Percentiles rank a stretch among this genome's conserved stretches.
These are phyloP conservation scores for Baccha elongata DNA, from an alignment of 2,888 invertebrate genomes.

Conservation along the genomic window DNA sequence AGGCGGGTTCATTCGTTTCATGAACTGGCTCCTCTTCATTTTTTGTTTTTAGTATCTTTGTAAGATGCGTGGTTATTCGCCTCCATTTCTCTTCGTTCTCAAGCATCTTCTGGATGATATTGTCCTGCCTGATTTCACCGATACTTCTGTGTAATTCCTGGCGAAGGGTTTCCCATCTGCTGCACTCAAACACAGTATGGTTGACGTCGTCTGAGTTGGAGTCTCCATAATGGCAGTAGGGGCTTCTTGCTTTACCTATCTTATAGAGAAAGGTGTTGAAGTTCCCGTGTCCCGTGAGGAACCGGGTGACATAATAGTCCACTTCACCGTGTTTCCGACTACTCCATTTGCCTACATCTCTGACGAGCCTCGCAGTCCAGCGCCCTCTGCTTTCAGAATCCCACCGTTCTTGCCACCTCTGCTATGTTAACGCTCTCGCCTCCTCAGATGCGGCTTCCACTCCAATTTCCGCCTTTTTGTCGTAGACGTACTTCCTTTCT, in stretches of 20 bases:
- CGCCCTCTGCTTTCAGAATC: neutral
- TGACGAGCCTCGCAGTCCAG: neutral
- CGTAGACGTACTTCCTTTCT: neutral
- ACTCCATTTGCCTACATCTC: neutral
- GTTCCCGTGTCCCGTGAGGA: neutral
- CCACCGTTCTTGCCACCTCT: neutral
- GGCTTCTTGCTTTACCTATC: too few species aligned
- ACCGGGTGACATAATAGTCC: neutral
- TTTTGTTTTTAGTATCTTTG: neutral
- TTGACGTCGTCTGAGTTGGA: neutral
- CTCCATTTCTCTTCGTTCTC: neutral
- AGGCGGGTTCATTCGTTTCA: neutral
- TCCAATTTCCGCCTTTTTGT: neutral
- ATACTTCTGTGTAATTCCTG: neutral
- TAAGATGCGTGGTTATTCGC: neutral
- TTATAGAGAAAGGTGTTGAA: too few species aligned
- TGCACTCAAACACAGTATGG: conserved; percentile 7
- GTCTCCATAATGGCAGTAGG: neutral
- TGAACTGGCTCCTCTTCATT: neutral
- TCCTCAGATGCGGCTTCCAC: neutral
- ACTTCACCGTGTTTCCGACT: too few species aligned
- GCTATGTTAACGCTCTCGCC: neutral
- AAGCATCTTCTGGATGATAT: conserved; percentile 9
- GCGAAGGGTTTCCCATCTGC: neutral
- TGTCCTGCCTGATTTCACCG: conserved; percentile 2